These are phyloP conservation scores for Lepus americanus DNA, from an alignment of 2,113 vertebrate species.

Conservation along the genomic window DNA sequence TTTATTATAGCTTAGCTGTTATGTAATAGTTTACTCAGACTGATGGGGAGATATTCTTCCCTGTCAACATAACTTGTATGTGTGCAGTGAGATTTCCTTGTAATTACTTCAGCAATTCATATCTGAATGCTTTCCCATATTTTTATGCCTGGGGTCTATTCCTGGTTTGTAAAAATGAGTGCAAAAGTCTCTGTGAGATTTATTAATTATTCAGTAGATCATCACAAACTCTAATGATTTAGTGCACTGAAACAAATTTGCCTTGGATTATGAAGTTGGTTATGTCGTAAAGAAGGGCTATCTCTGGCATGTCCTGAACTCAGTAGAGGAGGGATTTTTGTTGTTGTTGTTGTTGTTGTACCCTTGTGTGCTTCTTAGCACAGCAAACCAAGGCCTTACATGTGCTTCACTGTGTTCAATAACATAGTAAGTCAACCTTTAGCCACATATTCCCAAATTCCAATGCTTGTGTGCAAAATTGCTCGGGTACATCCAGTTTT, in stretches of 20 bases:
- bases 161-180: slow-evolving; percentile 71
- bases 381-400: neutral
- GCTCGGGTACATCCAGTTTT: slow-evolving; percentile 79
- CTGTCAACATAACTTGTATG: slow-evolving; percentile 84
- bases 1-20: slow-evolving; percentile 92
- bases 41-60: slow-evolving; percentile 87
- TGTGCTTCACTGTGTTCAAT: slow-evolving; percentile 56
- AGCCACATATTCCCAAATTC: slow-evolving; percentile 53
- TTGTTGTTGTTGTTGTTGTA: slow-evolving; percentile 41
- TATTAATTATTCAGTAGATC: slow-evolving; percentile 71
- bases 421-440: slow-evolving; percentile 61
- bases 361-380: neutral
- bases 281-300: neutral
- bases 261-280: neutral
- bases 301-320: slow-evolving; percentile 9
- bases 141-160: slow-evolving; percentile 70
- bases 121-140: slow-evolving; percentile 85
- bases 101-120: slow-evolving; percentile 86
- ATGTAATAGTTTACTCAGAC: slow-evolving; percentile 91
- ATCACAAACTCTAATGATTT: slow-evolving; percentile 39
- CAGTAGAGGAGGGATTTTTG: neutral
- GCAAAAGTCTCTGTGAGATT: slow-evolving; percentile 53
- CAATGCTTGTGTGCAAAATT: slow-evolving; percentile 56
- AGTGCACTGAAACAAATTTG: neutral
- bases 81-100: slow-evolving; percentile 83